Evolutionary conservation across 2,113 vertebrate genomes (phyloP).

Genomic region (Perca schrenkii): DNA sequence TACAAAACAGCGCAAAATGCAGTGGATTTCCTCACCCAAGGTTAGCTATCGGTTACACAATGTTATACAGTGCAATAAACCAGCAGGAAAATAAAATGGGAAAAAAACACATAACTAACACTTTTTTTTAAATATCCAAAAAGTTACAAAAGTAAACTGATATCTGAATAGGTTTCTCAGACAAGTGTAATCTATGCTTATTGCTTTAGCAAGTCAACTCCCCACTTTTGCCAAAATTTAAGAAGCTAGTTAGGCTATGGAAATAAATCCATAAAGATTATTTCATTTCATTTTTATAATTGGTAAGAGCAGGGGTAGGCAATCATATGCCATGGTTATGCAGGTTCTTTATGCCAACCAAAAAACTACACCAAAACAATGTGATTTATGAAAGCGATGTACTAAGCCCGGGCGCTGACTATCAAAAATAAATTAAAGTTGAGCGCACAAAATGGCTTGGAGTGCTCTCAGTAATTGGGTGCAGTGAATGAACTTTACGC

Average conservation of each 20-base stretch:
- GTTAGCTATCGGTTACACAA: constrained; percentile 31
- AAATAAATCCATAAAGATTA: not conserved
- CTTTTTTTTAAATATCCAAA: not conserved
- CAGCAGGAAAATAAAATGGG: not conserved
- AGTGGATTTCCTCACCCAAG: constrained; percentile 34
- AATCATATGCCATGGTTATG: not conserved
- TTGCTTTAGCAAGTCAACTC: not conserved
- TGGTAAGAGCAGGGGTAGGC: not conserved
- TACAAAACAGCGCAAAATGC: constrained; percentile 38
- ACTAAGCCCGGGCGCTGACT: not conserved
- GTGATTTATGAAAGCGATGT: not conserved
- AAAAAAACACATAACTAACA: not conserved
- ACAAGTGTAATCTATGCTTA: not conserved
- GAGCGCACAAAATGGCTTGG: constrained; percentile 23
- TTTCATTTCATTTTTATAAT: not conserved
- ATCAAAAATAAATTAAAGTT: constrained; percentile 31
- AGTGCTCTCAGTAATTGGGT: constrained; percentile 36
- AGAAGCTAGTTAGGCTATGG: not conserved
- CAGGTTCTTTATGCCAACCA: not conserved
- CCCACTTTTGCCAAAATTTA: not conserved
- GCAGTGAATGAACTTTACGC: constrained; percentile 40
- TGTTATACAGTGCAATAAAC: constrained; percentile 32
- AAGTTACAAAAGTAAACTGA: not conserved
- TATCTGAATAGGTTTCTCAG: not conserved
- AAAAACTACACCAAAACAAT: constrained; percentile 4